A percentile compares a stretch with the other conserved stretches of the same genome.
Evolutionary conservation across 1,140 invertebrate species (phyloP).

Genomic region (Cheumatopsyche charites): DNA sequence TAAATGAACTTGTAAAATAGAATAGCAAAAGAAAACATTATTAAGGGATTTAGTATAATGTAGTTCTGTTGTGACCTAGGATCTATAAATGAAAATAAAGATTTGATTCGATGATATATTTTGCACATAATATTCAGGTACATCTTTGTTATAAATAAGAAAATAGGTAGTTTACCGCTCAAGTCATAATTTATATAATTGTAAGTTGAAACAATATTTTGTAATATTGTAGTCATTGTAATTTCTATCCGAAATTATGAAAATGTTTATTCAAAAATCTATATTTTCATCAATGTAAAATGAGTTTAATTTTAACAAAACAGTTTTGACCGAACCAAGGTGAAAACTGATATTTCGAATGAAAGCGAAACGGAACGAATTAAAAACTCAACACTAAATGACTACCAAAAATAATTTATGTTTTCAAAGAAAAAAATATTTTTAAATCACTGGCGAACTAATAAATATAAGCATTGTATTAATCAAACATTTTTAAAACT

Average conservation of each 20-base stretch:
- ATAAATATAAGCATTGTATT: too few relatives aligned
- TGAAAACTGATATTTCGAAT: slow-evolving; percentile 11
- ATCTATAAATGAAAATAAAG: slow-evolving; percentile 49
- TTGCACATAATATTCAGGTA: too few relatives aligned
- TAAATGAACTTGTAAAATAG: slow-evolving; percentile 52
- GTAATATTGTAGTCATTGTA: neutral
- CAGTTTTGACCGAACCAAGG: neutral
- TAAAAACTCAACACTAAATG: neutral
- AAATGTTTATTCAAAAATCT: too few relatives aligned
- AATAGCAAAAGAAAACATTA: slow-evolving; percentile 46
- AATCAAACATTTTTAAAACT: too few relatives aligned
- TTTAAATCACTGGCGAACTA: too few relatives aligned
- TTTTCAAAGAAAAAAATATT: too few relatives aligned
- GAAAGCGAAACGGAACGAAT: neutral
- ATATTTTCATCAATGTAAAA: too few relatives aligned
- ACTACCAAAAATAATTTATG: too few relatives aligned
- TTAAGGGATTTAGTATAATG: slow-evolving; percentile 51
- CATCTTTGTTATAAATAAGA: neutral
- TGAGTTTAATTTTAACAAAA: neutral
- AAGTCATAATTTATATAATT: slow-evolving; percentile 13
- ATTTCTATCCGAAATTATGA: too few relatives aligned
- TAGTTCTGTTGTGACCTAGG: slow-evolving; percentile 51
- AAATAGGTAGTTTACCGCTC: neutral
- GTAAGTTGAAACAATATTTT: neutral
- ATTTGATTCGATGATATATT: too few relatives aligned